Percentiles rank a stretch among this genome's conserved stretches.
Conservation (phyloP, 2,888 invertebrate genomes). For the Drosophila villosipedis region DNA sequence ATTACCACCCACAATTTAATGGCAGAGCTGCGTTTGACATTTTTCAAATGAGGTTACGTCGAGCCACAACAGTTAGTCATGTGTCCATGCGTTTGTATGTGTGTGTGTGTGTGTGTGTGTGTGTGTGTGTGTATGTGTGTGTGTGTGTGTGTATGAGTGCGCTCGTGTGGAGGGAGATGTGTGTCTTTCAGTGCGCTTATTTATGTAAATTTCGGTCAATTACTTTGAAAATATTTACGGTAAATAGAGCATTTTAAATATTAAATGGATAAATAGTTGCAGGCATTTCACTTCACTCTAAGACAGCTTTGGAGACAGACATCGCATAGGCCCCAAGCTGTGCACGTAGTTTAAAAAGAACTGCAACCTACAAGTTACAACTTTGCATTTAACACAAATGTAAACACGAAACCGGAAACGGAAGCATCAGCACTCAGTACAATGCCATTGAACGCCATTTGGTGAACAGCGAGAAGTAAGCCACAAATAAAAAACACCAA, state of each 20-base stretch:
- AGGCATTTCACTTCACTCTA: slow-evolving; percentile 3
- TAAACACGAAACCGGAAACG: slow-evolving; percentile 59
- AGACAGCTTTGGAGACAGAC: slow-evolving; percentile 8
- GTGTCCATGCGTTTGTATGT: slow-evolving; percentile 3
- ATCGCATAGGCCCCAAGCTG: slow-evolving; percentile 54
- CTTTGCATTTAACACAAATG: slow-evolving; percentile 61
- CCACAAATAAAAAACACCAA: not conserved
- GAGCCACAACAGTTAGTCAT: slow-evolving; percentile 38
- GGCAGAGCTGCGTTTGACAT: slow-evolving; percentile 74
- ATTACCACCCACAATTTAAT: slow-evolving; percentile 36
- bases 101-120: not conserved
- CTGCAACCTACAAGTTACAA: slow-evolving; percentile 44
- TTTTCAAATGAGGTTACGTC: slow-evolving; percentile 76
- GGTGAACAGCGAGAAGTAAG: slow-evolving; percentile 32
- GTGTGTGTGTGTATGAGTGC: not conserved
- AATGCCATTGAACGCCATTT: slow-evolving; percentile 59
- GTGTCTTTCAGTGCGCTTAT: slow-evolving; percentile 52
- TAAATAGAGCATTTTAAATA: slow-evolving; percentile 75
- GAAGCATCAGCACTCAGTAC: slow-evolving; percentile 56
- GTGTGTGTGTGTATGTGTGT: not conserved
- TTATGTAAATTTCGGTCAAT: slow-evolving; percentile 78
- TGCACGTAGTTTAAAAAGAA: slow-evolving; percentile 55
- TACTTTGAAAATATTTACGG: slow-evolving; percentile 76
- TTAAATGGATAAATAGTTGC: slow-evolving; percentile 59
- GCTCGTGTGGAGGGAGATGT: not conserved